These are phyloP conservation scores for Rhizomys pruinosus DNA, from an alignment of 2,113 vertebrate species.

Conservation along the genomic window DNA sequence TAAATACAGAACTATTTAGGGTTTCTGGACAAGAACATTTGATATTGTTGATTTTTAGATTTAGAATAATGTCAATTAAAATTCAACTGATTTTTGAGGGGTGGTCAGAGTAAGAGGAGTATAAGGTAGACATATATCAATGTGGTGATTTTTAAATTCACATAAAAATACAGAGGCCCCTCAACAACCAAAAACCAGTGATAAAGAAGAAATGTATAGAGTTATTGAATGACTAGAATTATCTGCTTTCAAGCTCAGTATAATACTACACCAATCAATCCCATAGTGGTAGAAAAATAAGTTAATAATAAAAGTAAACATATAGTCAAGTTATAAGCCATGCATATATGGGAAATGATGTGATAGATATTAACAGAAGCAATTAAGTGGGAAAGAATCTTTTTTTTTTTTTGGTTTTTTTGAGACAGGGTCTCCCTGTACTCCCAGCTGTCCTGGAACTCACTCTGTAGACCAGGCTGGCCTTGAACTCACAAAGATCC, in stretches of 20 bases:
- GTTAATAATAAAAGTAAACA: conserved; percentile 1
- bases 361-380: background rate
- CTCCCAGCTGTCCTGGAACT: too few relatives aligned
- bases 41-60: background rate
- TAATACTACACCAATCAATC: background rate
- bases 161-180: background rate
- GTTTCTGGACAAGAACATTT: background rate
- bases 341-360: background rate
- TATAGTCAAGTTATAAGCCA: background rate
- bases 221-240: background rate
- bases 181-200: background rate
- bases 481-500: too few relatives aligned
- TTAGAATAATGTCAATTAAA: background rate
- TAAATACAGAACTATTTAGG: background rate
- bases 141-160: background rate
- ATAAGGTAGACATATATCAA: background rate
- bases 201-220: background rate
- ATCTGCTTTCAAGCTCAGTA: background rate
- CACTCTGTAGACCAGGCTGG: too few relatives aligned
- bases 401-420: too few relatives aligned
- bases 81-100: background rate
- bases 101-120: background rate
- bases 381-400: background rate
- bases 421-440: too few relatives aligned
- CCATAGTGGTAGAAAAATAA: background rate